Base-by-base conservation (phyloP, 1,140 invertebrate genomes). In the Radopholus similis region DNA sequence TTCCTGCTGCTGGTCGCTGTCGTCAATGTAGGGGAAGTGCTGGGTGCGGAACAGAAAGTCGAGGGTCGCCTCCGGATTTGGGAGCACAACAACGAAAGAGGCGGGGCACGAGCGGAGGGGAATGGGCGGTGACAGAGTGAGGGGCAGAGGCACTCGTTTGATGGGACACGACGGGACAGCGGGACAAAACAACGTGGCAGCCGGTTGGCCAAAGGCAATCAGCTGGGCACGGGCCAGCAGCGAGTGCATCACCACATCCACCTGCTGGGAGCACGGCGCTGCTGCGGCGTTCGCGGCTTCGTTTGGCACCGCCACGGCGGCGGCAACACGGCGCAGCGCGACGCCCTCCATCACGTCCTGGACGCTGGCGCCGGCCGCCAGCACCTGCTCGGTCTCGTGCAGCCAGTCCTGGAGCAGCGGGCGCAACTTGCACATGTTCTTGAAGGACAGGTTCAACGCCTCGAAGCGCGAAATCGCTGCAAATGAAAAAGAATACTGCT, bases 381-480 rank as follows among this genome's bases (percentile, higher is more conserved):
- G 84, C 15, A 90, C 90, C 69, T 89, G 90, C 83, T 97, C 93
- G 0, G 94, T 93, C 83, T 97, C 94, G 81, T 94, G 90, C 28
- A 98, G 84, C 95, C 95, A 97, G 83, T 97, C 95, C 82, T 96
- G 91, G 9, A 98, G 86, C 44, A 97, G 85, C 0, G 95, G 95
- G 84, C 97, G 97, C 77, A 97, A 85, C 84, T 98, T 98, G 86
- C 95, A 97, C 95, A 98, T 98, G 82, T 98, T 98, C 84, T 97
- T 97, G 85, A 97, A 97, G 72, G 93, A 96, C 26, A 98, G 87
- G 84, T 98, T 97, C 30, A 97, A 86, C 0, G 95, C 95, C 84
- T 98, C 95, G 84, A 98, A 98, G 83, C 95, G 86, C 28, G 93
- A 97, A 72, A 97, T 98, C 37, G 95, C 59, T 62, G 13, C 4